Conservation (phyloP, 1,140 invertebrate species). For the Maconellicoccus hirsutus region DNA sequence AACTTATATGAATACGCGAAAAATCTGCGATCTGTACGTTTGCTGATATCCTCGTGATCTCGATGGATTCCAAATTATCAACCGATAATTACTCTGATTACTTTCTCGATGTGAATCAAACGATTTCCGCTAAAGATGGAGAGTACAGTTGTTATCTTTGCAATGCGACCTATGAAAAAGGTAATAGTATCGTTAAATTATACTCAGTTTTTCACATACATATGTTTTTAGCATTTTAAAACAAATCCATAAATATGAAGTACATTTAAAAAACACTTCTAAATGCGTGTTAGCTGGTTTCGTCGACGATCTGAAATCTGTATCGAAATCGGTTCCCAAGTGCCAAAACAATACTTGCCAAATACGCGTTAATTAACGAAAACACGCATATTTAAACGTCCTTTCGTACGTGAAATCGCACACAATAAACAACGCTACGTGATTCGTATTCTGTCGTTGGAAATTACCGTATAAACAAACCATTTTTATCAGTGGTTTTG, state of each 20-base stretch:
- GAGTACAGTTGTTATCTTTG: slow-evolving; percentile 7
- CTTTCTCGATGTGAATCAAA: slow-evolving; percentile 6
- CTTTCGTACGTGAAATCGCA: too few relatives aligned
- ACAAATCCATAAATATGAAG: too few relatives aligned
- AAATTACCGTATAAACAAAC: not conserved
- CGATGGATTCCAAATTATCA: slow-evolving; percentile 8
- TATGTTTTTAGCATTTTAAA: not conserved
- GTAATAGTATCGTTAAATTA: not conserved
- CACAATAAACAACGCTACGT: too few relatives aligned
- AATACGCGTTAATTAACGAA: too few relatives aligned
- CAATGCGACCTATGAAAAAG: slow-evolving; percentile 15
- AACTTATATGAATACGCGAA: not conserved
- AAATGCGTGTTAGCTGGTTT: too few relatives aligned
- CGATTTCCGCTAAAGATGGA: slow-evolving; percentile 6
- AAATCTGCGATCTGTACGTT: not conserved
- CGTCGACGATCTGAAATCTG: too few relatives aligned
- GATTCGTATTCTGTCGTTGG: too few relatives aligned
- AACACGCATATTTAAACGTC: too few relatives aligned
- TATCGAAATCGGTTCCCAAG: too few relatives aligned
- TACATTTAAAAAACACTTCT: too few relatives aligned
- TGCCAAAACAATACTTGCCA: not conserved
- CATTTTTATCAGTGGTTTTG: not conserved
- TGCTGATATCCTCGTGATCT: not conserved
- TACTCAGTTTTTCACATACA: not conserved
- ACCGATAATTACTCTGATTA: not conserved